phyloP scores from a whole-genome alignment of 1,140 invertebrate genomes.

The Venustaconcha ellipsiformis region DNA sequence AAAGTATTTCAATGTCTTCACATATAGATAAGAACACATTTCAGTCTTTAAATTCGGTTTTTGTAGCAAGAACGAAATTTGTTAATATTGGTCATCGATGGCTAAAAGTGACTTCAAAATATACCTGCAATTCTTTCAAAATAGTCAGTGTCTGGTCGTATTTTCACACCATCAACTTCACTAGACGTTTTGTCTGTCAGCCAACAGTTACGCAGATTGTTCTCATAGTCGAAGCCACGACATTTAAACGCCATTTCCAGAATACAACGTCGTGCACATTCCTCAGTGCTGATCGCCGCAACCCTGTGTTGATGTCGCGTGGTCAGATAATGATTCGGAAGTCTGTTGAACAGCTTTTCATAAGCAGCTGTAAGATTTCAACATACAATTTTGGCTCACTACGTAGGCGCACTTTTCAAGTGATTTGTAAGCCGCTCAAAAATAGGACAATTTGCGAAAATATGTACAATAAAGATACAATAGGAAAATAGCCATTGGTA shows the following conservation, averaged over 20 bases:
- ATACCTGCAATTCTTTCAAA: conserved; percentile 57
- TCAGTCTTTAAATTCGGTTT: too few species aligned
- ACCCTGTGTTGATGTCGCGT: conserved; percentile 53
- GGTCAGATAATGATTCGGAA: conserved; percentile 60
- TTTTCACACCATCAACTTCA: conserved; percentile 41
- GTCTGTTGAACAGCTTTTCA: conserved; percentile 53
- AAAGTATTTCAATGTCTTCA: too few species aligned
- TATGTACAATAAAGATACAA: neutral
- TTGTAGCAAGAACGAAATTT: too few species aligned
- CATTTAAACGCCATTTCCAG: conserved; percentile 61
- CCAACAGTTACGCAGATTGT: conserved; percentile 50
- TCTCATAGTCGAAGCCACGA: conserved; percentile 59
- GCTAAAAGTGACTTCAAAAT: neutral
- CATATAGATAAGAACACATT: too few species aligned
- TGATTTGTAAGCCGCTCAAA: neutral
- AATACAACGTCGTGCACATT: conserved; percentile 63
- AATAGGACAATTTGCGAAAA: neutral
- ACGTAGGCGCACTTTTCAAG: neutral
- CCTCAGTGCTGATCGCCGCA: conserved; percentile 49
- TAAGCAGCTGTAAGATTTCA: conserved; percentile 46
- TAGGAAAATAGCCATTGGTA: neutral
- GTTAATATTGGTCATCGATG: too few species aligned
- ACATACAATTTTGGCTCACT: neutral
- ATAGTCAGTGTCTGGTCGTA: conserved; percentile 49
- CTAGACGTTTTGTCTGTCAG: conserved; percentile 48